A percentile compares a stretch with the other conserved stretches of the same genome.
phyloP scores from a whole-genome alignment of 2,113 vertebrate genomes.

The Canis aureus region DNA sequence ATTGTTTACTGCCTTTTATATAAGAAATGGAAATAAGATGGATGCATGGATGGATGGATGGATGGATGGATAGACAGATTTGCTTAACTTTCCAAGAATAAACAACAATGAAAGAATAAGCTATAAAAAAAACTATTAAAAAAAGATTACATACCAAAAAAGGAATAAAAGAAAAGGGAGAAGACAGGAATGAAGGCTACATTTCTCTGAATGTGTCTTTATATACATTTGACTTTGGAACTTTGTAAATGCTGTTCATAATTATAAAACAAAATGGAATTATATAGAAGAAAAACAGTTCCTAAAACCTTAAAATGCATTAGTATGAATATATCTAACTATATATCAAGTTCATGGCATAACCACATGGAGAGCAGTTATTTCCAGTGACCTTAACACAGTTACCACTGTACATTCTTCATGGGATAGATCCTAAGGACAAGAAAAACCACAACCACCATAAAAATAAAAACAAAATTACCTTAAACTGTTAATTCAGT shows the following conservation, averaged over 20 bases:
- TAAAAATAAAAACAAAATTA: not conserved
- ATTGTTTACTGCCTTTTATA: not conserved
- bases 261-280: not conserved
- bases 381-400: not conserved
- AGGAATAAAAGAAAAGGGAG: not conserved
- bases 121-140: not conserved
- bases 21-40: not conserved
- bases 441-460: not conserved
- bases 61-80: not conserved
- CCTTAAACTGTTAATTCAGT: not conserved
- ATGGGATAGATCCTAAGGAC: not conserved
- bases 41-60: not conserved
- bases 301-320: not conserved
- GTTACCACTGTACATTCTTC: not conserved
- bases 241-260: conserved; percentile 48
- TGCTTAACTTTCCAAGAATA: not conserved
- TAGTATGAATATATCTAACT: not conserved
- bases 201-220: not conserved
- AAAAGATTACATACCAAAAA: not conserved
- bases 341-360: not conserved
- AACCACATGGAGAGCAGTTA: not conserved
- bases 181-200: not conserved
- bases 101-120: not conserved
- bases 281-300: not conserved
- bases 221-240: not conserved